A percentile compares a stretch with the other conserved stretches of the same genome.
Evolutionary conservation across 2,797 vertebrate species (phyloP).

Genomic region (Premnoplex brunnescens): DNA sequence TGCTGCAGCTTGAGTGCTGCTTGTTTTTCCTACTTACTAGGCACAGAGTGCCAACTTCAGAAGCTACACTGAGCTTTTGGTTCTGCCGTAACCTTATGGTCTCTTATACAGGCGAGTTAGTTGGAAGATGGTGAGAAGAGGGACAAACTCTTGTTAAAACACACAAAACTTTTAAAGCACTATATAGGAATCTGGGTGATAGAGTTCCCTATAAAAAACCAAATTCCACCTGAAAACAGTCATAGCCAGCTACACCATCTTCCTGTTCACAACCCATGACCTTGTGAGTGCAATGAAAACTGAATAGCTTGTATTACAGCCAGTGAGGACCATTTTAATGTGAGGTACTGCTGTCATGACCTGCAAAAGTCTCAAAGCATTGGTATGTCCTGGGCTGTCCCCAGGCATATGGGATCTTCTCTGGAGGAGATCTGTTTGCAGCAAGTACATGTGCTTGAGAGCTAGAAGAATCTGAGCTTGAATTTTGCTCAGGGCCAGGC

Average conservation of each 20-base stretch:
- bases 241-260: neutral
- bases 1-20: neutral
- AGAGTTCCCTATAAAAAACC: neutral
- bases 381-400: neutral
- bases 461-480: neutral
- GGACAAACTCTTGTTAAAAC: neutral
- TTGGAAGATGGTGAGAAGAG: neutral
- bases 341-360: neutral
- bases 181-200: neutral
- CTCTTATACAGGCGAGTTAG: neutral
- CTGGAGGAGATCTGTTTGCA: neutral
- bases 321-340: neutral
- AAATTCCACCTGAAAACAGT: neutral
- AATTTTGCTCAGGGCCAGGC: neutral
- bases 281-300: neutral
- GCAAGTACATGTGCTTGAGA: neutral
- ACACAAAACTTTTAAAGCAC: neutral
- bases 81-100: neutral
- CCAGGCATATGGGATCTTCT: neutral
- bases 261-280: neutral
- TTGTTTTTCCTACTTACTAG: accelerated
- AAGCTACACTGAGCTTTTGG: neutral
- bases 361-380: neutral
- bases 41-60: neutral
- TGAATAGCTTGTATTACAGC: neutral